Percentiles rank a stretch among this genome's conserved stretches.
Conservation (phyloP, 1,140 invertebrate genomes). For the Scaptomyza graminum region DNA sequence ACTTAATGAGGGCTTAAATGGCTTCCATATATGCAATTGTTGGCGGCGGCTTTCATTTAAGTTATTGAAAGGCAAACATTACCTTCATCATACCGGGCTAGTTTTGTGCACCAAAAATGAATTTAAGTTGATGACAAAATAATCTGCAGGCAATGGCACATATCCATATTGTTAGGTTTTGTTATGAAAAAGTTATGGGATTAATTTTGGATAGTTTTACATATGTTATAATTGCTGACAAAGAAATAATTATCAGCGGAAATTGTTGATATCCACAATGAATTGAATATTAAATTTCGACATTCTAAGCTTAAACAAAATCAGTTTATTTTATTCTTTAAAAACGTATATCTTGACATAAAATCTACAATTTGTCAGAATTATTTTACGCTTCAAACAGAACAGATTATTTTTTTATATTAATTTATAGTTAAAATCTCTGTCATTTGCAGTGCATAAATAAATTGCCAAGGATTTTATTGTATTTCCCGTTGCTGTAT, state of each 20-base stretch:
- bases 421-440: background rate
- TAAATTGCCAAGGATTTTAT: background rate
- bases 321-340: no score
- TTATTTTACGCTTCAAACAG: no score
- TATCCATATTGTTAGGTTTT: background rate
- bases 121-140: background rate
- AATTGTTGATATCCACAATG: background rate
- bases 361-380: no score
- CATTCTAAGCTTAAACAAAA: background rate
- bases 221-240: no score
- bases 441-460: no score
- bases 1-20: slow-evolving; percentile 66
- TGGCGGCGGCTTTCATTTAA: slow-evolving; percentile 9
- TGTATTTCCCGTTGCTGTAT: background rate
- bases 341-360: no score
- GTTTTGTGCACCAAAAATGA: background rate
- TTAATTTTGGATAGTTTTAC: no score
- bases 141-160: background rate
- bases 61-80: background rate
- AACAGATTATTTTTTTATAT: no score
- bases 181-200: no score
- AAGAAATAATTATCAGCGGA: no score
- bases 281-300: background rate
- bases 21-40: slow-evolving; percentile 53
- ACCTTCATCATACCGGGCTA: background rate